A percentile compares a stretch with the other conserved stretches of the same genome.
phyloP scores from a whole-genome alignment of 2,797 vertebrate species.

The Hirundo rustica region DNA sequence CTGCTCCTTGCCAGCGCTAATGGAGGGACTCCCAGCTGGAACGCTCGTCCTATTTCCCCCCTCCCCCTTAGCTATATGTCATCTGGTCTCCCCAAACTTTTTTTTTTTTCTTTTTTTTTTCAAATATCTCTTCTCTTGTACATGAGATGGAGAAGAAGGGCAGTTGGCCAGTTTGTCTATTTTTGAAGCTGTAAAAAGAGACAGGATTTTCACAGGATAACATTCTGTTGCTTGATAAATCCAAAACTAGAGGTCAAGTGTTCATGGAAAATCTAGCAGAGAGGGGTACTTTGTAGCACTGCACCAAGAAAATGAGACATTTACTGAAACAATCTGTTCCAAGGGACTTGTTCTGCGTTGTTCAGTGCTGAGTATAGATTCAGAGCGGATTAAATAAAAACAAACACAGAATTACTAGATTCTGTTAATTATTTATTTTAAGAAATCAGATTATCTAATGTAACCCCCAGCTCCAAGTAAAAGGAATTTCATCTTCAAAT shows the following conservation, averaged over 20 bases:
- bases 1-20: conserved; percentile 52
- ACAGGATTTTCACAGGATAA: neutral
- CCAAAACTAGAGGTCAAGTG: neutral
- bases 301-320: neutral
- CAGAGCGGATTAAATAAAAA: neutral
- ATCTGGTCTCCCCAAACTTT: neutral
- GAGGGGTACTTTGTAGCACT: neutral
- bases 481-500: neutral
- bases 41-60: neutral
- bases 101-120: neutral
- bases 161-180: neutral
- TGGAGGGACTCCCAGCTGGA: conserved; percentile 66
- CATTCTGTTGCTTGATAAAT: neutral
- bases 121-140: neutral
- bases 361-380: neutral
- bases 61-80: neutral
- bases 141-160: neutral
- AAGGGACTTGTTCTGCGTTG: neutral
- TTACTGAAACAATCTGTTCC: neutral
- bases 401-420: neutral
- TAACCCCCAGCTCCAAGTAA: neutral
- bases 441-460: neutral
- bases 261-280: neutral
- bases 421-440: neutral
- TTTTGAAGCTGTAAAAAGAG: neutral